These are phyloP conservation scores for Seriola quinqueradiata DNA, from an alignment of 2,113 vertebrate species.

Conservation along the genomic window DNA sequence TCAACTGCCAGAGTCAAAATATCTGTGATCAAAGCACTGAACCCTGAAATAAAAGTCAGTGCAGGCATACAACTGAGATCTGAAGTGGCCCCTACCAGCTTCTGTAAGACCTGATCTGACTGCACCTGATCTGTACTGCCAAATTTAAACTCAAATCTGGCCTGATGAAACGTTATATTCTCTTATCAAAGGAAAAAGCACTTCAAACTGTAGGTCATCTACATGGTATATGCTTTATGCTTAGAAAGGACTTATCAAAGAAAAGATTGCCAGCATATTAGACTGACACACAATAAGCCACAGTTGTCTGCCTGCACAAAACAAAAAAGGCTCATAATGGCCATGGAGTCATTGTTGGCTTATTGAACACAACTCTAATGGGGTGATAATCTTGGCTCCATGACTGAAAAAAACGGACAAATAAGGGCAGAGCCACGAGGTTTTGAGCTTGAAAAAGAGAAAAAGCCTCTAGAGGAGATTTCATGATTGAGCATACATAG, in stretches of 20 bases:
- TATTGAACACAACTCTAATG: neutral
- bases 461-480: neutral
- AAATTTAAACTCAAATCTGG: slow-evolving; percentile 5
- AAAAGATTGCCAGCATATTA: neutral
- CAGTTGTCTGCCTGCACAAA: neutral
- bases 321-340: neutral
- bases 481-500: neutral
- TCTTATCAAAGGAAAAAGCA: neutral
- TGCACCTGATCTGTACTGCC: neutral
- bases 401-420: slow-evolving; percentile 1
- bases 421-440: neutral
- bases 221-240: neutral
- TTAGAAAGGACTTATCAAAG: neutral
- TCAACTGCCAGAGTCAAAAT: slow-evolving; percentile 50
- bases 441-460: slow-evolving; percentile 1
- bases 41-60: slow-evolving; percentile 50
- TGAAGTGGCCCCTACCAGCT: slow-evolving; percentile 9
- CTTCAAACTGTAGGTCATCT: neutral
- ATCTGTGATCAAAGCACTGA: slow-evolving; percentile 52
- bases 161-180: neutral
- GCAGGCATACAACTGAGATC: slow-evolving; percentile 22
- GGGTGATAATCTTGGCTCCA: neutral
- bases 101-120: slow-evolving; percentile 23
- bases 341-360: neutral
- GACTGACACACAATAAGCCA: neutral